Evolutionary conservation across 2,888 invertebrate species (phyloP).

Genomic region (Leptothorax acervorum): DNA sequence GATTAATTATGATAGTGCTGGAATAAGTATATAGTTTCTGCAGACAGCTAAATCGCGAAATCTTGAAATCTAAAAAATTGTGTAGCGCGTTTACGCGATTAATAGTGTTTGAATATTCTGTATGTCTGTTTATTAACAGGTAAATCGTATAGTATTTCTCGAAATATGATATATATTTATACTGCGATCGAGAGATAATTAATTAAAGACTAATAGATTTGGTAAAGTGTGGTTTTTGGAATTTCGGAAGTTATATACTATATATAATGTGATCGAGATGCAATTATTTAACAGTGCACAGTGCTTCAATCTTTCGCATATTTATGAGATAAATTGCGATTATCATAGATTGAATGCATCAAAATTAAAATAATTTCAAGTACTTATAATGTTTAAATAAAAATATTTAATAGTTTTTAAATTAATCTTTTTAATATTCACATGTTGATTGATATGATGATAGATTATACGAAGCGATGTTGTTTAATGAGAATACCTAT

Average conservation of each 20-base stretch:
- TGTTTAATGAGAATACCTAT: not conserved
- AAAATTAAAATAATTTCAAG: not conserved
- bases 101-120: slow-evolving; percentile 18
- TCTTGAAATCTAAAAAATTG: slow-evolving; percentile 4
- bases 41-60: not conserved
- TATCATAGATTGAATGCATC: not conserved
- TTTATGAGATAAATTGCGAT: not conserved
- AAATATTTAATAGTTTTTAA: not conserved
- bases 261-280: not conserved
- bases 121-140: not conserved
- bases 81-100: not conserved
- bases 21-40: not conserved
- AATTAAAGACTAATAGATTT: not conserved
- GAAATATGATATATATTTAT: too few relatives aligned
- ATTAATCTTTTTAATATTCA: not conserved
- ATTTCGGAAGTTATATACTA: not conserved
- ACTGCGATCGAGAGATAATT: not conserved
- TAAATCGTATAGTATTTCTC: not conserved
- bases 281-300: not conserved
- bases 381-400: not conserved
- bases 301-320: not conserved
- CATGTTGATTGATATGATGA: not conserved
- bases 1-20: not conserved
- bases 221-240: not conserved
- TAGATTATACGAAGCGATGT: not conserved